phyloP scores from a whole-genome alignment of 1,140 invertebrate species.

The Meloidogyne exigua region DNA sequence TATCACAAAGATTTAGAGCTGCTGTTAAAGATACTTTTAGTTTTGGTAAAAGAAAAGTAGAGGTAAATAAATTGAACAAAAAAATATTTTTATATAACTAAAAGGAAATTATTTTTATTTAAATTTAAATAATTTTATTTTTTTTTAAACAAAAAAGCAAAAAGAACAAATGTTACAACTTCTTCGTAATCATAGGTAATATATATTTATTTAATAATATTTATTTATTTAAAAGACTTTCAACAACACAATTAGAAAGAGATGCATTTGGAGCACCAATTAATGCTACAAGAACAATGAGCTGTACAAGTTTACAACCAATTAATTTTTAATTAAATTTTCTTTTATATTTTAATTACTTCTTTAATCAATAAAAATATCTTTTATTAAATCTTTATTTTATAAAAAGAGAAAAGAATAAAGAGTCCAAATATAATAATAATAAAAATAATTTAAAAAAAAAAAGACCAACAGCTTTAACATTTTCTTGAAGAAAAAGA shows the following conservation, averaged over 20 bases:
- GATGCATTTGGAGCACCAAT: neutral
- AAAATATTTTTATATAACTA: too few species aligned
- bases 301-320: neutral
- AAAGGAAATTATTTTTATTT: too few species aligned
- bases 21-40: slow-evolving; percentile 54
- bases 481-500: too few species aligned
- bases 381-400: too few species aligned
- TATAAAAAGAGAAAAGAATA: too few species aligned
- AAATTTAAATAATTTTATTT: neutral
- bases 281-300: neutral
- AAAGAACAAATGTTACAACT: neutral
- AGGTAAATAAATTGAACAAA: slow-evolving; percentile 36
- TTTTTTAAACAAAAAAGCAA: neutral
- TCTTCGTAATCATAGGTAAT: slow-evolving; percentile 1
- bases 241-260: slow-evolving; percentile 1
- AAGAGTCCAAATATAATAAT: too few species aligned
- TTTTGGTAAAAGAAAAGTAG: slow-evolving; percentile 42
- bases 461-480: too few species aligned
- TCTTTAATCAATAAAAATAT: neutral
- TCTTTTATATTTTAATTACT: neutral
- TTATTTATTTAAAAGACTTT: neutral
- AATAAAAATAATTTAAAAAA: too few species aligned
- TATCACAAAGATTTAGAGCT: slow-evolving; percentile 52
- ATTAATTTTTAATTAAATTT: neutral
- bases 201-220: neutral